Evolutionary conservation across 1,140 invertebrate species (phyloP).

Genomic region (Drosophila repleta): DNA sequence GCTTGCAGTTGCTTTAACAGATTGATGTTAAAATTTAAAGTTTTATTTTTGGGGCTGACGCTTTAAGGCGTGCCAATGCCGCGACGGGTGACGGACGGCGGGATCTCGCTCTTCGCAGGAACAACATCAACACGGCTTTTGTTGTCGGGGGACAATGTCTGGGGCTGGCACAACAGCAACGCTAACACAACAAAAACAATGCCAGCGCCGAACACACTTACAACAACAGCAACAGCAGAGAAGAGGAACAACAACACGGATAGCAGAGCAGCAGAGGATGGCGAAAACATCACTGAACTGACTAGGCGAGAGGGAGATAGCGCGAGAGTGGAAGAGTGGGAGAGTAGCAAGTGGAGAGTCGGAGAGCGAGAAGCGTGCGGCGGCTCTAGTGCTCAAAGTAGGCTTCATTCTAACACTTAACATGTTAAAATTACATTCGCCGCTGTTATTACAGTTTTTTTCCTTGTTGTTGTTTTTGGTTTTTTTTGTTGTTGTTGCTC

Average conservation of each 20-base stretch:
- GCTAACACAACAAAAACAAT: constrained; percentile 40
- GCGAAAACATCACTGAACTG: constrained; percentile 15
- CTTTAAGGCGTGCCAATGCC: constrained; percentile 32
- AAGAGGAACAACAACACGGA: constrained; percentile 16
- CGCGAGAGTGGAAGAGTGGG: not conserved
- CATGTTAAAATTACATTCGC: constrained; percentile 70
- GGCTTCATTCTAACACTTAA: constrained; percentile 80
- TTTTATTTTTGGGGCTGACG: not conserved
- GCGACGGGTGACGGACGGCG: not conserved
- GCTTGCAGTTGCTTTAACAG: constrained; percentile 35
- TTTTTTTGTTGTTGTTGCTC: constrained; percentile 28
- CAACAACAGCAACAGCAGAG: constrained; percentile 13
- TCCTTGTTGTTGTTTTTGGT: constrained; percentile 4
- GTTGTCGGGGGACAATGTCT: constrained; percentile 70
- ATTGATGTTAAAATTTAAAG: constrained; percentile 31
- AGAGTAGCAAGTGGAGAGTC: not conserved
- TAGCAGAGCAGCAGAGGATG: constrained; percentile 24
- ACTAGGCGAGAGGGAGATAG: not conserved
- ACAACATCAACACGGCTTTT: constrained; percentile 59
- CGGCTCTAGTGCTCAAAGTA: constrained; percentile 57
- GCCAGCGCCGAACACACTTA: constrained; percentile 11
- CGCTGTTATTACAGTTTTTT: constrained; percentile 41
- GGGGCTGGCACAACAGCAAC: constrained; percentile 38
- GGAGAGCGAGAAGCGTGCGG: not conserved
- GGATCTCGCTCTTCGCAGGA: constrained; percentile 40